Percentiles rank a stretch among this genome's conserved stretches.
Conservation (phyloP, 2,113 vertebrate genomes). For the Caranx melampygus region DNA sequence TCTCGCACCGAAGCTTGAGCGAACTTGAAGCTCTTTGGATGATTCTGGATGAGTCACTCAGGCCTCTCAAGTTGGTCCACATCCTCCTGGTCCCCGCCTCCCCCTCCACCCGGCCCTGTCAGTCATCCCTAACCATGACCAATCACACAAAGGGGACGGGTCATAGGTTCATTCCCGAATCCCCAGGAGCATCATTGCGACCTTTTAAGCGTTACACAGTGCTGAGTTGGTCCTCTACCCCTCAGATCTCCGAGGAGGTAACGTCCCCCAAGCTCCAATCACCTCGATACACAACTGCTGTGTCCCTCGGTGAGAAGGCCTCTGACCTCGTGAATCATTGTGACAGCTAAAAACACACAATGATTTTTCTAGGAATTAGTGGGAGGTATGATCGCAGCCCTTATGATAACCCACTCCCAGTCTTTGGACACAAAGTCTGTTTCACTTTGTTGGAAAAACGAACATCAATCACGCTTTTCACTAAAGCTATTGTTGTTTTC, state of each 20-base stretch:
- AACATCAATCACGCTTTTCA: slow-evolving; percentile 6
- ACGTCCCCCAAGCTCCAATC: slow-evolving; percentile 5
- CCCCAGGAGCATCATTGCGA: slow-evolving; percentile 52
- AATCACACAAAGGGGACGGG: slow-evolving; percentile 57
- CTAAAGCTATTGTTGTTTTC: slow-evolving; percentile 22
- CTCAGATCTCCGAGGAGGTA: slow-evolving; percentile 44
- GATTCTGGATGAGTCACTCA: slow-evolving; percentile 60
- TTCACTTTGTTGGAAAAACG: slow-evolving; percentile 26
- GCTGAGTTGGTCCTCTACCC: slow-evolving; percentile 44
- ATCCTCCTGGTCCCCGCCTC: slow-evolving; percentile 8
- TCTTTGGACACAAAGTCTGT: slow-evolving; percentile 22
- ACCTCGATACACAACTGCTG: slow-evolving; percentile 36
- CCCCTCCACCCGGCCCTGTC: slow-evolving; percentile 3
- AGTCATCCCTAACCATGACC: slow-evolving; percentile 58
- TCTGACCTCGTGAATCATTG: slow-evolving; percentile 46
- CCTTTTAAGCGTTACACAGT: slow-evolving; percentile 47
- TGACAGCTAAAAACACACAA: slow-evolving; percentile 35
- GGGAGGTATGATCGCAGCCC: neutral
- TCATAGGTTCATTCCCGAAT: slow-evolving; percentile 58
- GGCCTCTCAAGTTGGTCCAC: slow-evolving; percentile 5
- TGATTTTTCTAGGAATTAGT: neutral
- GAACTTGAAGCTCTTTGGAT: slow-evolving; percentile 35
- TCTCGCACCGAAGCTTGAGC: slow-evolving; percentile 32
- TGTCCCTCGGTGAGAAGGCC: slow-evolving; percentile 25
- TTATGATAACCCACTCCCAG: slow-evolving; percentile 22